Evolutionary conservation across 2,888 invertebrate species (phyloP).

Genomic region (Serrognathus titanus): DNA sequence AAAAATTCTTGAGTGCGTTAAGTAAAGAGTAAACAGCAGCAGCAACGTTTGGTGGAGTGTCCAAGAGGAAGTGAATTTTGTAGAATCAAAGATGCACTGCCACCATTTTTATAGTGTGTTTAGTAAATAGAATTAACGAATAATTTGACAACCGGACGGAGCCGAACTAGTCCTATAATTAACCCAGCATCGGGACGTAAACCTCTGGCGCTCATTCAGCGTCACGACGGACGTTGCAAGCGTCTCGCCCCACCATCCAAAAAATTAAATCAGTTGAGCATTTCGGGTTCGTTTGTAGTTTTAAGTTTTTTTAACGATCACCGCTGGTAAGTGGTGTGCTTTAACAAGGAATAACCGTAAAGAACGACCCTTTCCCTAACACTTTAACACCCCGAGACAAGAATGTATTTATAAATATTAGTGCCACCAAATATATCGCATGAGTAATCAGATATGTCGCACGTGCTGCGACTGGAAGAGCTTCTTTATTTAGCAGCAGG

Average conservation of each 20-base stretch:
- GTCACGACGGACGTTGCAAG: slow-evolving; percentile 22
- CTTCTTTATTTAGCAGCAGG: slow-evolving; percentile 16
- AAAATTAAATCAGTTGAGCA: slow-evolving; percentile 9
- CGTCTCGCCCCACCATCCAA: slow-evolving; percentile 12
- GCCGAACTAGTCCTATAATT: slow-evolving; percentile 44
- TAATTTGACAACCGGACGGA: slow-evolving; percentile 44
- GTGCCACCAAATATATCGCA: slow-evolving; percentile 23
- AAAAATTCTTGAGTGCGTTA: too few species aligned
- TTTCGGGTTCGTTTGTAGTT: slow-evolving; percentile 1
- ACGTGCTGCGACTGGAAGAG: slow-evolving; percentile 3
- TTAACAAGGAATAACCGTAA: background rate
- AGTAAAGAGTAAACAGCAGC: too few species aligned
- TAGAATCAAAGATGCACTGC: too few species aligned
- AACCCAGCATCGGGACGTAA: slow-evolving; percentile 35
- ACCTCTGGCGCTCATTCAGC: slow-evolving; percentile 24
- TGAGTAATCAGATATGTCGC: slow-evolving; percentile 19
- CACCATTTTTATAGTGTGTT: background rate
- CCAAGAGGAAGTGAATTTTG: too few species aligned
- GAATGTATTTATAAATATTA: slow-evolving; percentile 2
- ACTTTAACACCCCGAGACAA: background rate
- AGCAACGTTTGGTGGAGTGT: too few species aligned
- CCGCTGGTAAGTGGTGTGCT: slow-evolving; percentile 26
- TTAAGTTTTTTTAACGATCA: slow-evolving; percentile 16
- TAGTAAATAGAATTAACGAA: slow-evolving; percentile 1
- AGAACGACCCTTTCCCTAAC: background rate